Evolutionary conservation across 2,888 invertebrate genomes (phyloP), one percentile per base, ranked within the genome.

Genomic region (Elmis aenea): DNA sequence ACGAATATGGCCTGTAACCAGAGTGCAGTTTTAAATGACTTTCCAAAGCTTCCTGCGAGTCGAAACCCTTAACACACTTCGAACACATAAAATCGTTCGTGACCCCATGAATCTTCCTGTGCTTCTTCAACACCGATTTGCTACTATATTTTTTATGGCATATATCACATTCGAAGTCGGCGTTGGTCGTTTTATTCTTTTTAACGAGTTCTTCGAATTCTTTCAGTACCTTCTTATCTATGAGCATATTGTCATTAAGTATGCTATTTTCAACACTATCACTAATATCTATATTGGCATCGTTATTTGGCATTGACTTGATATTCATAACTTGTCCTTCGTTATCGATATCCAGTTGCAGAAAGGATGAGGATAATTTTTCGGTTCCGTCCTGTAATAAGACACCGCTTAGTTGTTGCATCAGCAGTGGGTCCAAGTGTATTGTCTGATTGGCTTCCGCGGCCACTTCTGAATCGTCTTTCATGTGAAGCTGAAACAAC

Each of bases 11-110:
- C 25, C 74, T 67, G 39, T 74, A 69, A 3, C 73, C 75, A 0
- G 69, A 69, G 59, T 83, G 80, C 40, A 71, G 70, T 33, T 72
- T 72, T 51, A 73, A 67, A 56, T 83, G 83, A 44, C 74, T 72
- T 33, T 73, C 69, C 16, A 82, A 62, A 0, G 77, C 72, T 13
- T 75, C 76, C 45, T 75, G 74, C 48, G 77, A 78, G 29, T 73
- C 73, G 52, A 81, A 82, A 2, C 73, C 70, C 55, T 75, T 76
- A 3, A 66, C 60, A 57, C 82, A 83, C 12, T 71, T 56, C 6
- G 59, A 54, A 54, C 81, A 82, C 14, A 70, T 67, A 58, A 70
- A 78, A 2, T 76, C 76, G 31, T 71, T 66, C 42, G 77, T 76
- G 4, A 75, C 75, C 2, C 76, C 77, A 52, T 81, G 79, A 14